Evolutionary conservation across 1,140 invertebrate species (phyloP).

Genomic region (Choristoneura fumiferana): DNA sequence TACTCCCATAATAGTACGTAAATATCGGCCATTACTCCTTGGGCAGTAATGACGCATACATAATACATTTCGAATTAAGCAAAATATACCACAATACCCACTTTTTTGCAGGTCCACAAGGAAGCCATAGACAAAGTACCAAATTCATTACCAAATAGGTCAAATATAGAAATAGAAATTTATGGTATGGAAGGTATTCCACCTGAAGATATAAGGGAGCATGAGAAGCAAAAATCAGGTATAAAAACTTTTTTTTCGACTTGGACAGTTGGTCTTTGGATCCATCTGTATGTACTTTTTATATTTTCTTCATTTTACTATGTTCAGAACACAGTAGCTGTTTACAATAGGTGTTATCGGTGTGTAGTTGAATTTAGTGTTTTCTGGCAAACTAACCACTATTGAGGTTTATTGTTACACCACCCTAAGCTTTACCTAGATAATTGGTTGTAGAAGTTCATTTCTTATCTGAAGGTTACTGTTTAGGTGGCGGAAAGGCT

Average conservation of each 20-base stretch:
- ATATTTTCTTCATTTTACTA: slow-evolving; percentile 41
- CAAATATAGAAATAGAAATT: slow-evolving; percentile 99
- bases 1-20: slow-evolving; percentile 48
- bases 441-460: slow-evolving; percentile 21
- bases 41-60: not conserved
- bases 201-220: slow-evolving; percentile 94
- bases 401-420: slow-evolving; percentile 12
- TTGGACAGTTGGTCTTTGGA: slow-evolving; percentile 53
- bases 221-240: slow-evolving; percentile 91
- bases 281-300: slow-evolving; percentile 69
- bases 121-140: slow-evolving; percentile 99
- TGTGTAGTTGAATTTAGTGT: slow-evolving; percentile 51
- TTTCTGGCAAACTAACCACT: slow-evolving; percentile 12
- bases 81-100: slow-evolving; percentile 27
- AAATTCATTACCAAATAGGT: slow-evolving; percentile 97
- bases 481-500: slow-evolving; percentile 78
- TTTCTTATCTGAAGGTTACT: slow-evolving; percentile 41
- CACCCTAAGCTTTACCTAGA: slow-evolving; percentile 1
- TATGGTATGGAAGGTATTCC: slow-evolving; percentile 99
- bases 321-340: slow-evolving; percentile 66
- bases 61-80: not conserved
- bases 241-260: slow-evolving; percentile 62
- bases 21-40: slow-evolving; percentile 38
- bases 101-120: slow-evolving; percentile 93
- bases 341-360: slow-evolving; percentile 49